A percentile compares a stretch with the other conserved stretches of the same genome.
Evolutionary conservation across 92 coral and sea anemone species (phyloP).

Genomic region (Plumapathes pennacea): DNA sequence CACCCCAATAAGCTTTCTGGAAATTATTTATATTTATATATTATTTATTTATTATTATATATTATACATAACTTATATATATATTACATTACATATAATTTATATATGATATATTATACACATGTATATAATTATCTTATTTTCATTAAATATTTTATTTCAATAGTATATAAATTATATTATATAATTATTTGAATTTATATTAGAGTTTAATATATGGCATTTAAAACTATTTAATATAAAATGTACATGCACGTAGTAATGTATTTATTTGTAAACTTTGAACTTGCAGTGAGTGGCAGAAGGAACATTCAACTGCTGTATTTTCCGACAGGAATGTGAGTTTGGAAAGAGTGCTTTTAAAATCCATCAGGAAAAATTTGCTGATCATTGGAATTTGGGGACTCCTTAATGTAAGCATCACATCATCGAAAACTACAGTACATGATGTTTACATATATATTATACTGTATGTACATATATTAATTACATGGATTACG

Average conservation of each 20-base stretch:
- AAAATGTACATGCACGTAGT: too few relatives aligned
- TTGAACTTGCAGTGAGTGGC: conserved; percentile 46
- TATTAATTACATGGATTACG: too few relatives aligned
- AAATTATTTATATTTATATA: not conserved
- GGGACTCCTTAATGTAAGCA: conserved; percentile 62
- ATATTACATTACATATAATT: not conserved
- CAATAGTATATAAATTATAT: too few relatives aligned
- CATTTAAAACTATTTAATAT: too few relatives aligned
- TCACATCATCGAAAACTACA: too few relatives aligned
- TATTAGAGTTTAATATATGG: too few relatives aligned
- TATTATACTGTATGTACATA: too few relatives aligned
- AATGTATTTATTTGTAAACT: too few relatives aligned
- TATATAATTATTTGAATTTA: too few relatives aligned
- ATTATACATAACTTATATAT: not conserved
- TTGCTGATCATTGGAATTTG: conserved; percentile 38
- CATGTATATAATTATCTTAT: too few relatives aligned
- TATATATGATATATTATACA: not conserved
- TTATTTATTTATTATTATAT: not conserved
- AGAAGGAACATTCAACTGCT: conserved; percentile 42
- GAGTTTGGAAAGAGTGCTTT: conserved; percentile 37
- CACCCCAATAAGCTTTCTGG: not conserved
- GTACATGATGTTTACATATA: too few relatives aligned
- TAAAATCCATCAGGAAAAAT: conserved; percentile 15
- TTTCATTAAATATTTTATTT: too few relatives aligned
- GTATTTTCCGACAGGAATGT: conserved; percentile 19